Evolutionary conservation across 2,797 vertebrate genomes (phyloP).

Genomic region (Chaetophractus vellerosus): DNA sequence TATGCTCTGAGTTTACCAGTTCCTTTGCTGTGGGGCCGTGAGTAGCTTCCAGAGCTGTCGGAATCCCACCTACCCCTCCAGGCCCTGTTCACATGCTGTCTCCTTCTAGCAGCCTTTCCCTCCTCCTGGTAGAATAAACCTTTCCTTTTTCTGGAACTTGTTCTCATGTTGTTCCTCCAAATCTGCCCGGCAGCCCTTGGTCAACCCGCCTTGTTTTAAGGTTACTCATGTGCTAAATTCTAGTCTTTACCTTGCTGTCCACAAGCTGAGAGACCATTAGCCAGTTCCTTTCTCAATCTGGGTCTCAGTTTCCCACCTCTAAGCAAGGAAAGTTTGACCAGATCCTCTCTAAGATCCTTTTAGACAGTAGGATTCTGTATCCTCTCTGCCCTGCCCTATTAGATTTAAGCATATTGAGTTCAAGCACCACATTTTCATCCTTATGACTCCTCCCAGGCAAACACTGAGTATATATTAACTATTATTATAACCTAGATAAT

Average conservation of each 20-base stretch:
- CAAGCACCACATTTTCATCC: neutral
- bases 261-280: neutral
- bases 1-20: neutral
- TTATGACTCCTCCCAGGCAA: neutral
- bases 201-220: too few relatives aligned
- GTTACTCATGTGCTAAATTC: too few relatives aligned
- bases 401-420: neutral
- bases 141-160: neutral
- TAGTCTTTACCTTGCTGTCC: neutral
- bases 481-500: neutral
- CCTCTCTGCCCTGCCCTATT: neutral
- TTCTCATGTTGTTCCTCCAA: neutral
- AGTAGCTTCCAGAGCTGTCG: neutral
- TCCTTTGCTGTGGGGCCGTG: neutral
- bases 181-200: neutral
- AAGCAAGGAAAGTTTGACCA: neutral
- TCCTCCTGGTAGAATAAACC: neutral
- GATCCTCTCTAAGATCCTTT: neutral
- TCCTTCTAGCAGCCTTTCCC: neutral
- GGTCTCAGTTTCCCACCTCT: neutral
- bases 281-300: neutral
- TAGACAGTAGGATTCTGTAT: neutral
- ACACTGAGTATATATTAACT: constrained; percentile 1
- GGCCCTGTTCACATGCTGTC: neutral
- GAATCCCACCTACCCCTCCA: neutral